Percentiles rank a stretch among this genome's conserved stretches.
phyloP scores from a whole-genome alignment of 2,113 vertebrate species.

The Apodemus speciosus region DNA sequence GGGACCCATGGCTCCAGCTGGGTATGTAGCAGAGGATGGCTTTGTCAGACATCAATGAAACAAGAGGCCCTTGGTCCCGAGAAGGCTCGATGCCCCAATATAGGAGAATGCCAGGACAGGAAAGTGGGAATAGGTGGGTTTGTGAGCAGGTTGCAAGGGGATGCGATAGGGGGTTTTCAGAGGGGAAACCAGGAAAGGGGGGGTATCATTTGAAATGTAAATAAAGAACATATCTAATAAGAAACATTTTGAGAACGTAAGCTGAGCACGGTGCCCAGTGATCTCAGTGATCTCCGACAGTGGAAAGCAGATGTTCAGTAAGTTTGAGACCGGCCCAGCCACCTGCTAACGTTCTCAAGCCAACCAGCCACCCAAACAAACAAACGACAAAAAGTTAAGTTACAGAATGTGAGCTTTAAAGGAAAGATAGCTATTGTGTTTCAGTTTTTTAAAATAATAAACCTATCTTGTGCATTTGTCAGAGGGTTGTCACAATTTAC shows the following conservation, averaged over 20 bases:
- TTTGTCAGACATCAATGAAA: too few species aligned
- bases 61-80: too few species aligned
- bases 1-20: too few species aligned
- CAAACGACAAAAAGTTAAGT: background rate
- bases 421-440: background rate
- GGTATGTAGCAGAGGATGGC: too few species aligned
- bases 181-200: too few species aligned
- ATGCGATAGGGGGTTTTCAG: too few species aligned
- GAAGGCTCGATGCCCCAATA: too few species aligned
- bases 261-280: background rate
- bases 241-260: background rate
- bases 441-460: constrained; percentile 1
- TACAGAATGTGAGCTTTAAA: background rate
- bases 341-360: background rate
- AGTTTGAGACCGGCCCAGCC: background rate
- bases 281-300: background rate
- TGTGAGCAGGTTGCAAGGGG: too few species aligned
- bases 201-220: too few species aligned
- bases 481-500: background rate
- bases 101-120: too few species aligned
- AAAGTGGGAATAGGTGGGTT: too few species aligned
- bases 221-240: too few species aligned
- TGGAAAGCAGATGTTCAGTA: background rate
- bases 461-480: constrained; percentile 33
- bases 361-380: background rate